Evolutionary conservation across 2,888 invertebrate genomes (phyloP).

Genomic region (Tholera decimalis): DNA sequence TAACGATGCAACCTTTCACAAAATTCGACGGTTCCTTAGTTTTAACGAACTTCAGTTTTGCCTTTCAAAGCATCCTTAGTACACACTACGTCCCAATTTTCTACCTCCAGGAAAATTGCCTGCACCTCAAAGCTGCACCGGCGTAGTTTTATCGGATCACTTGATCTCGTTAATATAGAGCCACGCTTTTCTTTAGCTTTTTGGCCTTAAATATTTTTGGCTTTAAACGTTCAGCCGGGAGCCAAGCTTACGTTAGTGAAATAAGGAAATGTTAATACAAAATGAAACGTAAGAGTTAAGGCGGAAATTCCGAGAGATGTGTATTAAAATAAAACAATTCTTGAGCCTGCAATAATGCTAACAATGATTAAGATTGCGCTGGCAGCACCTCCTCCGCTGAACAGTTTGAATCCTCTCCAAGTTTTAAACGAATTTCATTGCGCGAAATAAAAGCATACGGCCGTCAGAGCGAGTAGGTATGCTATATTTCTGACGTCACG

Average conservation of each 20-base stretch:
- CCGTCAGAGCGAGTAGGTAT: constrained; percentile 67
- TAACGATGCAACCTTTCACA: constrained; percentile 80
- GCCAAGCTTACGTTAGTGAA: constrained; percentile 48
- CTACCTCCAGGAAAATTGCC: constrained; percentile 67
- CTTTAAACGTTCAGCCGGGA: constrained; percentile 37
- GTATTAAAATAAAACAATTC: constrained; percentile 65
- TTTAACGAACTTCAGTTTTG: constrained; percentile 77
- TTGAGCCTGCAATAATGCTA: constrained; percentile 74
- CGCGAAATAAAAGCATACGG: constrained; percentile 79
- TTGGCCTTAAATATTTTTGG: constrained; percentile 60
- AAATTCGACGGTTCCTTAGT: constrained; percentile 80
- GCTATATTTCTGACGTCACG: constrained; percentile 75
- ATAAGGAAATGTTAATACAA: constrained; percentile 53
- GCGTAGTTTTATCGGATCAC: constrained; percentile 70
- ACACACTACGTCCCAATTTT: constrained; percentile 69
- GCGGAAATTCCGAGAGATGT: constrained; percentile 53
- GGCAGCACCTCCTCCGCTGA: constrained; percentile 74
- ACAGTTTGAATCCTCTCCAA: constrained; percentile 84
- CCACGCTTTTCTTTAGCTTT: constrained; percentile 63
- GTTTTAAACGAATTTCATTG: constrained; percentile 85
- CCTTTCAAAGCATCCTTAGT: constrained; percentile 74
- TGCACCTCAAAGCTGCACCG: constrained; percentile 70
- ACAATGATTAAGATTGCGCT: constrained; percentile 79
- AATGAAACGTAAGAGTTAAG: constrained; percentile 49
- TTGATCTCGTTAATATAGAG: constrained; percentile 72